Conservation (phyloP, 2,797 vertebrate genomes). For the Hippoglossus hippoglossus region DNA sequence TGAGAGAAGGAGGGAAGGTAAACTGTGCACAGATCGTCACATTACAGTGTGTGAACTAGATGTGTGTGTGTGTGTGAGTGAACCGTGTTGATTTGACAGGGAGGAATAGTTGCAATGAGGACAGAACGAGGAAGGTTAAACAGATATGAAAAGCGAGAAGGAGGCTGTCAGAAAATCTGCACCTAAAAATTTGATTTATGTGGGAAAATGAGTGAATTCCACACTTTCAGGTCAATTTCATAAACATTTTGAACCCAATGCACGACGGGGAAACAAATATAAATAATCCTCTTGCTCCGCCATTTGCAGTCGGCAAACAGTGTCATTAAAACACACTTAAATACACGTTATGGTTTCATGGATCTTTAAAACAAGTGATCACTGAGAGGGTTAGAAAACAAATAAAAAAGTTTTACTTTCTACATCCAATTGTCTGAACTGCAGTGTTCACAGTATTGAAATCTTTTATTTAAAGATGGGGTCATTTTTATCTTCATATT, state of each 20-base stretch:
- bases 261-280: not conserved
- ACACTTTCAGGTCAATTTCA: not conserved
- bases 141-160: conserved; percentile 3
- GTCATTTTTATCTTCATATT: no score
- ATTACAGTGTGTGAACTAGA: conserved; percentile 38
- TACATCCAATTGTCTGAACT: no score
- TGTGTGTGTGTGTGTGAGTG: conserved; percentile 1
- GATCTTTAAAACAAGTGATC: no score
- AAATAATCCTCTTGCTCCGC: no score
- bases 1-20: conserved; percentile 37
- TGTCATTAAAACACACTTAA: not conserved
- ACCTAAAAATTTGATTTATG: not conserved
- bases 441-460: no score
- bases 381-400: no score
- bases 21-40: conserved; percentile 46
- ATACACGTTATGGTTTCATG: no score
- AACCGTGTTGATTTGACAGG: conserved; percentile 1
- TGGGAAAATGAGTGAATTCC: not conserved
- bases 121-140: conserved; percentile 16
- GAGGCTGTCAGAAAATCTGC: not conserved
- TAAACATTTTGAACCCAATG: not conserved
- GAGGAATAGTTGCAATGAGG: conserved; percentile 2
- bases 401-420: no score
- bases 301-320: no score
- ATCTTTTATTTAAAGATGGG: no score